phyloP scores from a whole-genome alignment of 2,888 invertebrate genomes.

The Ichneumoninae sp. region DNA sequence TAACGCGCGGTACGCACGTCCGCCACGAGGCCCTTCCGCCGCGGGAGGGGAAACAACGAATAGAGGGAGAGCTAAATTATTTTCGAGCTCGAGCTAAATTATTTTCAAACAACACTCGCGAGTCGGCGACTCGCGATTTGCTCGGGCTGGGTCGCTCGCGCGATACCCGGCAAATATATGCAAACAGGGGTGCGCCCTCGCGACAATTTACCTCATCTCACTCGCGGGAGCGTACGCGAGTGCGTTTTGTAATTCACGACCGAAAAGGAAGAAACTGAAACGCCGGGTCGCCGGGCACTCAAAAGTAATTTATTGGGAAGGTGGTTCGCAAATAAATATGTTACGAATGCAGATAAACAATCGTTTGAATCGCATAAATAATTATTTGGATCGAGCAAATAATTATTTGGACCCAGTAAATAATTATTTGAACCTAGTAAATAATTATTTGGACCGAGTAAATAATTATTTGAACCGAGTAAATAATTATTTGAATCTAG shows the following conservation, averaged over 20 bases:
- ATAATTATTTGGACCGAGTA: background rate
- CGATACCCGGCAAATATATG: constrained; percentile 27
- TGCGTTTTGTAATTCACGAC: constrained; percentile 34
- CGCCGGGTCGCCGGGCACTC: too few species aligned
- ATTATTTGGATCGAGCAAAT: background rate
- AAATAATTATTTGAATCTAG: too few species aligned
- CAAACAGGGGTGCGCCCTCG: constrained; percentile 55
- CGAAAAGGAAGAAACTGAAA: constrained; percentile 42
- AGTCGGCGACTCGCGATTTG: constrained; percentile 41
- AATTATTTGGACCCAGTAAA: too few species aligned
- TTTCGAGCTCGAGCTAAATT: constrained; percentile 53
- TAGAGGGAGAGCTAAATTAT: constrained; percentile 31
- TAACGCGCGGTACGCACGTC: background rate
- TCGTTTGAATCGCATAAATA: background rate
- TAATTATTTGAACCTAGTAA: too few species aligned
- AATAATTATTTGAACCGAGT: background rate
- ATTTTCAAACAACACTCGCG: constrained; percentile 41
- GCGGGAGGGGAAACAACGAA: constrained; percentile 1
- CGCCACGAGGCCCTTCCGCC: background rate
- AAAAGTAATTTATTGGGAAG: too few species aligned
- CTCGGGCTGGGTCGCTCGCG: constrained; percentile 17
- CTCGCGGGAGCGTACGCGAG: constrained; percentile 36
- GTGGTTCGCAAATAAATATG: too few species aligned
- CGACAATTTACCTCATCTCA: constrained; percentile 58
- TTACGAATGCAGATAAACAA: too few species aligned